Evolutionary conservation across 2,888 invertebrate species (phyloP).

Genomic region (Auanema freiburgensis): DNA sequence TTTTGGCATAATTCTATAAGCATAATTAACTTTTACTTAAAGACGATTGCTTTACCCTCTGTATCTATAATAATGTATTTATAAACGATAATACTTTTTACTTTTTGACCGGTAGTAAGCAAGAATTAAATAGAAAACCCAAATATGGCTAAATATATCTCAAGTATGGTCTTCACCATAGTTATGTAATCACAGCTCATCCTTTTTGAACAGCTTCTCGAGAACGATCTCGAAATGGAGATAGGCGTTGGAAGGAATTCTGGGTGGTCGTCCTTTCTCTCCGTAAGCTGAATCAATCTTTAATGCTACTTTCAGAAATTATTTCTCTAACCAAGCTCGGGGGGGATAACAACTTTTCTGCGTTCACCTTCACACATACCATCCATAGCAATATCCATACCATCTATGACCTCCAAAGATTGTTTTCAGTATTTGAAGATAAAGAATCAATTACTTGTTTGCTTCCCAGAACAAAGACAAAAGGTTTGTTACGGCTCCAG

Average conservation of each 20-base stretch:
- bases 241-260: conserved; percentile 57
- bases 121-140: background rate
- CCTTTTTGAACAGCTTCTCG: conserved; percentile 50
- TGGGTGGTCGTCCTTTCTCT: conserved; percentile 53
- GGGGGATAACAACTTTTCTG: conserved; percentile 58
- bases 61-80: too few relatives aligned
- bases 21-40: too few relatives aligned
- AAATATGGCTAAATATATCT: conserved; percentile 2
- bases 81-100: too few relatives aligned
- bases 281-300: conserved; percentile 52
- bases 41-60: too few relatives aligned
- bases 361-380: conserved; percentile 63
- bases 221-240: conserved; percentile 61
- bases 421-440: conserved; percentile 1
- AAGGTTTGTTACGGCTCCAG: conserved; percentile 56
- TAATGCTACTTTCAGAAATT: background rate
- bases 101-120: too few relatives aligned
- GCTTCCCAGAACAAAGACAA: conserved; percentile 55
- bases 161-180: too few relatives aligned
- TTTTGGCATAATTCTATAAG: too few relatives aligned
- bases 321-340: conserved; percentile 47
- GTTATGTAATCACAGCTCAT: conserved; percentile 35
- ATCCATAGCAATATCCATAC: conserved; percentile 62
- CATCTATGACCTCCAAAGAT: conserved; percentile 45
- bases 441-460: conserved; percentile 37